Base-by-base conservation (phyloP, 1,140 invertebrate species). In the Delia radicum region DNA sequence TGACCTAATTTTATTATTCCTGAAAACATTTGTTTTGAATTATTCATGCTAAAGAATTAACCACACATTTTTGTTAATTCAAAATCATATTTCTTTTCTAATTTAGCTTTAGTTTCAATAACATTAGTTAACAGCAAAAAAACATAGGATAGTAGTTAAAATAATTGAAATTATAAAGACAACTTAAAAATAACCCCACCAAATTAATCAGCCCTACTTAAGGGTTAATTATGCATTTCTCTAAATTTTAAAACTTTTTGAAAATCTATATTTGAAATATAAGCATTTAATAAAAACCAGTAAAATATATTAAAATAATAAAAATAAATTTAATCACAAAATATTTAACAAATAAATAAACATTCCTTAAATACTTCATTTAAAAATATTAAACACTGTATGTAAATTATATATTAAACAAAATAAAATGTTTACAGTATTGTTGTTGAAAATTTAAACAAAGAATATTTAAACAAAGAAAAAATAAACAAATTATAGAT, bases 211-310 rank as follows among this genome's bases (percentile, higher is more conserved):
- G 24, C 18, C n/a, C 3, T 55, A 55, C n/a, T 21, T 21, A 55
- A 55, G 48, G 48, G 48, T 55, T 55, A 21, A 55, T 55, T 55
- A 69, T 69, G 65, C 65, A 69, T 69, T 69, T 69, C 65, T 69
- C 65, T 69, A 33, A 67, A 31, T n/a, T 31, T 69, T 24, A 24
- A 21, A 24, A 69, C 12, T 21, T 33, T 33, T 33, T 8, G 18
- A 31, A 67, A 37, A 28, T 33, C 13, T 21, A 5, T 33, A 33
- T 21, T 69, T 33, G 65, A 37, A 69, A 69, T 29, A 69, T 12
- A 69, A 69, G 65, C 65, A 69, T 69, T 69, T 69, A 69, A 10
- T 33, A 24, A 33, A 65, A 69, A 69, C 18, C 65, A 21, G 65
- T 69, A 33, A 37, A 15, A 12, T 21, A 37, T 21, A 33, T 33